These are phyloP conservation scores for Barbus barbus DNA, from an alignment of 2,113 vertebrate genomes.

Conservation along the genomic window DNA sequence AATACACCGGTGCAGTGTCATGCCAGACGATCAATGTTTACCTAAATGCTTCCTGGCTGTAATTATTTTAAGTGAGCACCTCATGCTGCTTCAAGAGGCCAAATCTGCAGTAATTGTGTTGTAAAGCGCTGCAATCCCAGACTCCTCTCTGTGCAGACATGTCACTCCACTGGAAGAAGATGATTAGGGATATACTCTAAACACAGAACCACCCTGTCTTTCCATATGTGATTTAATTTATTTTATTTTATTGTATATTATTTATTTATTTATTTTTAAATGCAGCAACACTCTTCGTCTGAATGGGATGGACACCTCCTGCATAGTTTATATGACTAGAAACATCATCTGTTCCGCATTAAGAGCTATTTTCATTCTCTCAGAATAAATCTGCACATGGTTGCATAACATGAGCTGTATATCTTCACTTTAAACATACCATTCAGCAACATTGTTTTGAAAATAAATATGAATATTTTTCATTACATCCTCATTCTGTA, in stretches of 20 bases:
- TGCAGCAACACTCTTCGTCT: not conserved
- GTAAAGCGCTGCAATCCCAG: no score
- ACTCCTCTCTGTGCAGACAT: not conserved
- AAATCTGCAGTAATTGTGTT: not conserved
- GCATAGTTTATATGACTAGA: constrained; percentile 25
- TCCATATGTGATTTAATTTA: not conserved
- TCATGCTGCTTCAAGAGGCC: not conserved
- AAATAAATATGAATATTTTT: not conserved
- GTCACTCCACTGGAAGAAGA: not conserved
- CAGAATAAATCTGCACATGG: not conserved
- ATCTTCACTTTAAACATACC: not conserved
- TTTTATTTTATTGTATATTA: no score
- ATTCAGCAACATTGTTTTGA: not conserved
- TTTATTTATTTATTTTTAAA: no score
- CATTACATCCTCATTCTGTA: not conserved
- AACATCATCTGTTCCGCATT: constrained; percentile 51
- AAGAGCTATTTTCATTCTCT: constrained; percentile 6
- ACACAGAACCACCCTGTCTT: not conserved
- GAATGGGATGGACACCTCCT: constrained; percentile 25
- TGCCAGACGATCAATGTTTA: constrained; percentile 1
- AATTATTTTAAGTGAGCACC: constrained; percentile 24
- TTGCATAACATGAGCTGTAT: not conserved
- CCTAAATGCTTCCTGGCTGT: not conserved
- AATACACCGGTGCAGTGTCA: no score
- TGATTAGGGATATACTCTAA: not conserved